A percentile compares a stretch with the other conserved stretches of the same genome.
These are phyloP conservation scores for Cyprinodon variegatus DNA, from an alignment of 2,113 vertebrate species.

Conservation along the genomic window DNA sequence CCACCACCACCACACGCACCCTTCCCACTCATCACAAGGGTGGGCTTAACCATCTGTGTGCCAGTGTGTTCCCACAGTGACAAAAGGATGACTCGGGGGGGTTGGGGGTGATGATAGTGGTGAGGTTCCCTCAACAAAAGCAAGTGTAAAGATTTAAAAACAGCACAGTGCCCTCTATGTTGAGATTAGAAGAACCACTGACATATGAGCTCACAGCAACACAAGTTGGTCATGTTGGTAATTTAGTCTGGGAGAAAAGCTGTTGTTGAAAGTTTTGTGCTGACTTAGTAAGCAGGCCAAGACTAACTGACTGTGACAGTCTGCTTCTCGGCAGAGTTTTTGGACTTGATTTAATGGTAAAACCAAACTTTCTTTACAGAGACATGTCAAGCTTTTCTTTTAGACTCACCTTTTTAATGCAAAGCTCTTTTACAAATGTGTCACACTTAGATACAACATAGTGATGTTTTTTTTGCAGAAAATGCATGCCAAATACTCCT, in stretches of 20 bases:
- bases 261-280: conserved; percentile 1
- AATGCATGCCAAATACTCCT: neutral
- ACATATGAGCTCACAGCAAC: conserved; percentile 2
- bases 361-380: neutral
- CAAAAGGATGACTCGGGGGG: conserved; percentile 35
- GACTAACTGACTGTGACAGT: neutral
- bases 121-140: conserved; percentile 37
- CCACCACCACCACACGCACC: conserved; percentile 47
- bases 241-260: conserved; percentile 8
- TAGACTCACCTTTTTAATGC: neutral
- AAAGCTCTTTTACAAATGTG: too few relatives aligned
- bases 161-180: conserved; percentile 6
- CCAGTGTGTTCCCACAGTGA: conserved; percentile 80
- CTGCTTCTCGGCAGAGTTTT: neutral
- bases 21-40: conserved; percentile 77
- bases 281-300: conserved; percentile 1
- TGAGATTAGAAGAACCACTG: conserved; percentile 20
- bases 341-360: neutral
- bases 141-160: conserved; percentile 25
- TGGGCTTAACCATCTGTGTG: conserved; percentile 86
- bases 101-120: neutral
- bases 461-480: neutral
- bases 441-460: neutral
- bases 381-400: neutral
- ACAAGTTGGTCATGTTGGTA: conserved; percentile 6